These are phyloP conservation scores for Desmodus rotundus DNA, from an alignment of 2,113 vertebrate genomes.

Conservation along the genomic window DNA sequence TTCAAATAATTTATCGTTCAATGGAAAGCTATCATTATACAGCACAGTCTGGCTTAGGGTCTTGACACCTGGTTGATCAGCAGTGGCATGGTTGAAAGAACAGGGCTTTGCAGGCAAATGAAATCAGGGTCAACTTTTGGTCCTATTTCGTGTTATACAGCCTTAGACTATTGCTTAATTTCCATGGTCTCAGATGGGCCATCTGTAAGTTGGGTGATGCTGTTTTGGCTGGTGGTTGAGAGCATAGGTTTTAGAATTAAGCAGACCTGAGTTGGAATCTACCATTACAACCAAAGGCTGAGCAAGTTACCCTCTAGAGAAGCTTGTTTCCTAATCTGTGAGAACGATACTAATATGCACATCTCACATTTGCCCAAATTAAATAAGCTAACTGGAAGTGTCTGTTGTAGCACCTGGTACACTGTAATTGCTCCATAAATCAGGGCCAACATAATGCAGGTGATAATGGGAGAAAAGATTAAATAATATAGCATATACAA, in stretches of 20 bases:
- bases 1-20: constrained; percentile 37
- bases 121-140: background rate
- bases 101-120: background rate
- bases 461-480: background rate
- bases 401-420: background rate
- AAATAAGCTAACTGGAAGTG: background rate
- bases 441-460: background rate
- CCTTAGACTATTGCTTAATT: background rate
- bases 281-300: accelerated
- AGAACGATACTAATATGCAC: background rate
- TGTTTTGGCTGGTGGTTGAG: background rate
- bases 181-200: background rate
- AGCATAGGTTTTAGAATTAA: background rate
- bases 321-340: background rate
- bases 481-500: background rate
- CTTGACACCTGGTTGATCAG: background rate
- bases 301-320: background rate
- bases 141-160: background rate
- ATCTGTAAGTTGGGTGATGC: background rate
- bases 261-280: background rate
- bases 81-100: background rate
- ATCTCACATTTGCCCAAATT: background rate
- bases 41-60: background rate
- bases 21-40: background rate
- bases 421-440: background rate